phyloP scores from a whole-genome alignment of 2,113 vertebrate genomes.

The Propithecus coquereli region DNA sequence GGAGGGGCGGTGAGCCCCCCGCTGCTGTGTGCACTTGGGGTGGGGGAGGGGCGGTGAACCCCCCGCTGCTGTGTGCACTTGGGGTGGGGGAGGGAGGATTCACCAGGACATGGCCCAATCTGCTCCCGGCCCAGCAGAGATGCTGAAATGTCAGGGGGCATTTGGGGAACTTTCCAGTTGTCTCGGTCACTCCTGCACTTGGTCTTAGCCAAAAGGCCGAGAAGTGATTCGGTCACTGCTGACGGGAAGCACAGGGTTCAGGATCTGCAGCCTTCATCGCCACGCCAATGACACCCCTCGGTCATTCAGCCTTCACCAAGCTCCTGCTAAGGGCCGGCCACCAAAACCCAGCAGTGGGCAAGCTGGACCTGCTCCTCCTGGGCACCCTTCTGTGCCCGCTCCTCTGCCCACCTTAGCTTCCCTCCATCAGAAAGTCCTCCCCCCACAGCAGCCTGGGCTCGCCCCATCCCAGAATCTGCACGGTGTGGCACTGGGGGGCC shows the following conservation, averaged over 20 bases:
- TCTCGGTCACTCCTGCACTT: neutral
- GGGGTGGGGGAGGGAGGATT: neutral
- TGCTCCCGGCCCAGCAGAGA: neutral
- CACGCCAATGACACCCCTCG: neutral
- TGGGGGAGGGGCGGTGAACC: neutral
- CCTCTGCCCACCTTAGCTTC: no score
- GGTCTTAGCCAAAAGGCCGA: no score
- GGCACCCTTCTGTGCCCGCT: neutral
- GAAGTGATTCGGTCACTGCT: neutral
- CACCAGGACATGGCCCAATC: neutral
- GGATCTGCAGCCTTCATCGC: neutral
- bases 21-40: neutral
- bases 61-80: neutral
- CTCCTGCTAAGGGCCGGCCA: neutral
- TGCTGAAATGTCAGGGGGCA: neutral
- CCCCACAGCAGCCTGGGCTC: no score
- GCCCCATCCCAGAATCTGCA: neutral
- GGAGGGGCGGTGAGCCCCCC: neutral
- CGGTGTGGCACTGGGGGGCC: fast-evolving
- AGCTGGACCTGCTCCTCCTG: neutral
- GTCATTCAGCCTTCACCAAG: fast-evolving
- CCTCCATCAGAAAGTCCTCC: neutral
- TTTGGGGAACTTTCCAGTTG: neutral
- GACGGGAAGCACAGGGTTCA: neutral
- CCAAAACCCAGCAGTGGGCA: neutral